These are phyloP conservation scores for Steinernema feltiae DNA, from an alignment of 1,140 invertebrate genomes.

Conservation along the genomic window DNA sequence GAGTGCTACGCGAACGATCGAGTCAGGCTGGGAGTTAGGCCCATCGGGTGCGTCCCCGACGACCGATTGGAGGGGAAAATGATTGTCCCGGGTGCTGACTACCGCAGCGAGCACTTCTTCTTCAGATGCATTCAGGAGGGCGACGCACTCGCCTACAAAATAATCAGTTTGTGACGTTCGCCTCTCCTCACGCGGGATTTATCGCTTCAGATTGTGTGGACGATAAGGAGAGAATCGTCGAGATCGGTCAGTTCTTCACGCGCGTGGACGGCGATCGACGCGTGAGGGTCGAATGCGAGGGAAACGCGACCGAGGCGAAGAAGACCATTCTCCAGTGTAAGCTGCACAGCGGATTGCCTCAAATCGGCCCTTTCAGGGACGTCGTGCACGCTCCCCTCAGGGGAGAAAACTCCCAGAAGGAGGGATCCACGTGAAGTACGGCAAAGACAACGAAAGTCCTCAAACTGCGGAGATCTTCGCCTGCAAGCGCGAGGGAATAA, in stretches of 20 bases:
- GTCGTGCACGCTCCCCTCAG: background rate
- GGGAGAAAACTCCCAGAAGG: slow-evolving; percentile 1
- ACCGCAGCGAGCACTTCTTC: slow-evolving; percentile 1
- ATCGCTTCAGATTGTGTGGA: background rate
- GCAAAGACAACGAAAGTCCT: background rate
- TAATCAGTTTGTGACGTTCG: background rate
- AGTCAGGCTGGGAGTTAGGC: background rate
- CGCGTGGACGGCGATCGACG: slow-evolving; percentile 1
- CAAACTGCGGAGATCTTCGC: background rate
- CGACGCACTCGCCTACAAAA: slow-evolving; percentile 6
- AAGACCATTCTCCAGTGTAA: background rate
- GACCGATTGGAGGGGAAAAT: background rate
- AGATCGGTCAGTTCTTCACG: slow-evolving; percentile 1
- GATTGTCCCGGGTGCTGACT: background rate
- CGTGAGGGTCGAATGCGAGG: slow-evolving; percentile 4
- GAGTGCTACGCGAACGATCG: background rate
- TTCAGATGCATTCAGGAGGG: background rate
- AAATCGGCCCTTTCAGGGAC: background rate
- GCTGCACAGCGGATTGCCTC: background rate
- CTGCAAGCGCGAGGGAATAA: background rate
- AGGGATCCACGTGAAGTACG: background rate
- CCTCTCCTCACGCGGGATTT: background rate
- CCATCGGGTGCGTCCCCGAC: background rate
- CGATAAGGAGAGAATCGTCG: background rate
- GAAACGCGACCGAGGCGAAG: background rate